Evolutionary conservation across 2,113 vertebrate genomes (phyloP).

Genomic region (Calypte anna): DNA sequence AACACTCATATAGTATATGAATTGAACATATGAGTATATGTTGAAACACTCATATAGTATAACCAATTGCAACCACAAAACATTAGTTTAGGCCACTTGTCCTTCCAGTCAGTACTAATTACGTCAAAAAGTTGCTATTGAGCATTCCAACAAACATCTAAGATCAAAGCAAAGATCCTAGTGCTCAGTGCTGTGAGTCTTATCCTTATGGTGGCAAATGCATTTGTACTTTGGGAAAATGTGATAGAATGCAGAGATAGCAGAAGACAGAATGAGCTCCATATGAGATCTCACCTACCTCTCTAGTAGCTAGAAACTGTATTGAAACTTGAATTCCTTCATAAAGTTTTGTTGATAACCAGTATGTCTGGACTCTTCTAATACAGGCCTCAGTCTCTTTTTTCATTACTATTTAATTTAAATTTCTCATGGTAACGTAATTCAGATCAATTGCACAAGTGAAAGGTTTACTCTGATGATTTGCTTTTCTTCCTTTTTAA

Average conservation of each 20-base stretch:
- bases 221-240: not conserved
- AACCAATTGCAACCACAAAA: not conserved
- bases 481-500: not conserved
- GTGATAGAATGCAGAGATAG: not conserved
- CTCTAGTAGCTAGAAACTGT: not conserved
- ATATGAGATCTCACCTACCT: not conserved
- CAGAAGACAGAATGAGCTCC: not conserved
- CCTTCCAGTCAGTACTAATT: not conserved
- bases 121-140: not conserved
- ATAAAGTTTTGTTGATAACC: not conserved
- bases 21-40: too few species aligned
- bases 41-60: not conserved
- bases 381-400: not conserved
- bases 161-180: not conserved
- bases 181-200: not conserved
- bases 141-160: too few species aligned
- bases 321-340: not conserved
- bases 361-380: not conserved
- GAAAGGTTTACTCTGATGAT: not conserved
- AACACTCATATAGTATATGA: not conserved
- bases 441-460: not conserved
- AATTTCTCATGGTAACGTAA: not conserved
- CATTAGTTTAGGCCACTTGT: not conserved
- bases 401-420: not conserved
- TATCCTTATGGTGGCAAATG: not conserved